phyloP scores from a whole-genome alignment of 2,888 invertebrate genomes.

The Polydrusus cervinus region DNA sequence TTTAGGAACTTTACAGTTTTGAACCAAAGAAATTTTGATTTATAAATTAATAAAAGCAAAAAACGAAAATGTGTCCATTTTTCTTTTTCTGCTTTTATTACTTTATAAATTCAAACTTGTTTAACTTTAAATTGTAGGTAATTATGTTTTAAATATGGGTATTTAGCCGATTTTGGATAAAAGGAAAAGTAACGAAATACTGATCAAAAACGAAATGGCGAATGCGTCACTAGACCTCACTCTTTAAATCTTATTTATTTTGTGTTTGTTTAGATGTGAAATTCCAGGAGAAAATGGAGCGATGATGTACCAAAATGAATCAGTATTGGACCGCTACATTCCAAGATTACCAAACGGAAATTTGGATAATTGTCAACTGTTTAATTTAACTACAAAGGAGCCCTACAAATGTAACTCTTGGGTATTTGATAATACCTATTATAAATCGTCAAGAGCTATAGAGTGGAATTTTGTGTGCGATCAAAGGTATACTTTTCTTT shows the following conservation, averaged over 20 bases:
- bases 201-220: too few relatives aligned
- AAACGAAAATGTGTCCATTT: too few relatives aligned
- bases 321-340: constrained; percentile 74
- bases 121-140: too few relatives aligned
- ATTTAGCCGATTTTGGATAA: too few relatives aligned
- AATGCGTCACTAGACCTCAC: too few relatives aligned
- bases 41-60: too few relatives aligned
- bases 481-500: constrained; percentile 56
- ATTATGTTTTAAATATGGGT: too few relatives aligned
- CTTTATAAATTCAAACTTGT: too few relatives aligned
- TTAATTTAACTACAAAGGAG: constrained; percentile 65
- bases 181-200: too few relatives aligned
- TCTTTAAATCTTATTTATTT: background rate
- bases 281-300: constrained; percentile 73
- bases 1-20: too few relatives aligned
- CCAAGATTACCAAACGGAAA: constrained; percentile 74
- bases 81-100: too few relatives aligned
- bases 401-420: constrained; percentile 74
- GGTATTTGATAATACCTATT: constrained; percentile 84
- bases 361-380: constrained; percentile 79
- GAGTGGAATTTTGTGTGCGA: constrained; percentile 90
- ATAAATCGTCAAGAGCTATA: constrained; percentile 82
- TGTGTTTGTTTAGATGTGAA: constrained; percentile 73
- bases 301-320: constrained; percentile 71
- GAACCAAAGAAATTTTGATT: too few relatives aligned